Conservation (phyloP, 2,888 invertebrate genomes). For the Sarcophaga carnaria region DNA sequence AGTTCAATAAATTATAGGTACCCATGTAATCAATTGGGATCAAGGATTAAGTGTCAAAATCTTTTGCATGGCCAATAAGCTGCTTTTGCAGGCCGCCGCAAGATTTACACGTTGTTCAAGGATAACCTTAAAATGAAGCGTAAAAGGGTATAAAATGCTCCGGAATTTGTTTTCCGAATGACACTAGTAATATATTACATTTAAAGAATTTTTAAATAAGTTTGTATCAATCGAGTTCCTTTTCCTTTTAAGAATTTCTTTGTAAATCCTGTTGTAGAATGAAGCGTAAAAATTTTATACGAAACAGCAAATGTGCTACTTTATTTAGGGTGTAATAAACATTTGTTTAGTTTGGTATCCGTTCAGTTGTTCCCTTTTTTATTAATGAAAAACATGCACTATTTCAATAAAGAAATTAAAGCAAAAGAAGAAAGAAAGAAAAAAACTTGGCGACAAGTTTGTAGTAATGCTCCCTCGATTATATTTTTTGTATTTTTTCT, state of each 20-base stretch:
- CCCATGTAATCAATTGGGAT: too few relatives aligned
- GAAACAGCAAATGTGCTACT: neutral
- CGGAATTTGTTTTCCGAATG: neutral
- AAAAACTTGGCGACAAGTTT: constrained; percentile 37
- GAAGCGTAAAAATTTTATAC: neutral
- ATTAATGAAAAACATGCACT: constrained; percentile 8
- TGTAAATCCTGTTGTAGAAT: too few relatives aligned
- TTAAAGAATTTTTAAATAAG: too few relatives aligned
- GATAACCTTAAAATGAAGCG: neutral
- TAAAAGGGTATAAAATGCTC: neutral
- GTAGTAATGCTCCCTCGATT: neutral
- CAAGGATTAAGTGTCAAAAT: too few relatives aligned
- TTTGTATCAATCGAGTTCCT: too few relatives aligned
- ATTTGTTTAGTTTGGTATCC: neutral
- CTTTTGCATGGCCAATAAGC: too few relatives aligned
- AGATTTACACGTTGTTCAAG: too few relatives aligned
- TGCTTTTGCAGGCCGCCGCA: too few relatives aligned
- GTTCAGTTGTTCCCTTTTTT: neutral
- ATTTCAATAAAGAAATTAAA: neutral
- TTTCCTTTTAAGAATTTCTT: too few relatives aligned
- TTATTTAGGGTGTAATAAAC: neutral
- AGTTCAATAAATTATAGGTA: too few relatives aligned
- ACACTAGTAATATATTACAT: neutral
- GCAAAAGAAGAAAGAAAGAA: neutral
- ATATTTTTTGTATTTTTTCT: neutral